Conservation (phyloP, 2,888 invertebrate genomes). For the Aphidoletes aphidimyza region DNA sequence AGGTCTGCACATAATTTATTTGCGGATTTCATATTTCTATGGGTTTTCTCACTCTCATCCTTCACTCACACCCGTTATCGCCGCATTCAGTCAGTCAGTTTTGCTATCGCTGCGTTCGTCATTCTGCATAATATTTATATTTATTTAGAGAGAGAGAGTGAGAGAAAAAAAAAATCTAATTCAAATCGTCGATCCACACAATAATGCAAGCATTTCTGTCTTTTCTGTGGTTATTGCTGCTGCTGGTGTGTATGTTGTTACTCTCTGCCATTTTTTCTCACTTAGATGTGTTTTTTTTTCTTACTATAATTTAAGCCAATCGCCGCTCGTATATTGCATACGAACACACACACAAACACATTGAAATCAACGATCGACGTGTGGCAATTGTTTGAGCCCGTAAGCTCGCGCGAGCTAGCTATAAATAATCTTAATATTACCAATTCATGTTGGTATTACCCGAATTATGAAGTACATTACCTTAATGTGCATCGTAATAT, state of each 20-base stretch:
- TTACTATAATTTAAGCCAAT: neutral
- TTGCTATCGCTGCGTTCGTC: neutral
- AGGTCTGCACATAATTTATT: conserved; percentile 13
- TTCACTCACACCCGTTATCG: neutral
- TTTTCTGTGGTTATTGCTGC: neutral
- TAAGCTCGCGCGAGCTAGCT: neutral
- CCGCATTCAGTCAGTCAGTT: neutral
- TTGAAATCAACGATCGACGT: conserved; percentile 16
- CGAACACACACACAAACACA: neutral
- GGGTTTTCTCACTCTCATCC: neutral
- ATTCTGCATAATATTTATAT: conserved; percentile 28
- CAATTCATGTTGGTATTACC: conserved; percentile 48
- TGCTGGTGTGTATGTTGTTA: neutral
- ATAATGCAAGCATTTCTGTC: conserved; percentile 26
- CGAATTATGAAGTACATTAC: conserved; percentile 45
- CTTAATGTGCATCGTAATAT: conserved; percentile 53
- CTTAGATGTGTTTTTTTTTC: neutral
- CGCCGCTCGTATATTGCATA: neutral
- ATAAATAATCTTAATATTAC: conserved; percentile 52
- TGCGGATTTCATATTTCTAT: neutral
- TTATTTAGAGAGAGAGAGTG: too few relatives aligned
- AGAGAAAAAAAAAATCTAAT: conserved; percentile 20
- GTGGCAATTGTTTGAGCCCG: neutral
- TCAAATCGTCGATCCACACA: conserved; percentile 32
- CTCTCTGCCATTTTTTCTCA: too few relatives aligned